Evolutionary conservation across 1,140 invertebrate genomes (phyloP).

Genomic region (Drosophila malerkotliana): DNA sequence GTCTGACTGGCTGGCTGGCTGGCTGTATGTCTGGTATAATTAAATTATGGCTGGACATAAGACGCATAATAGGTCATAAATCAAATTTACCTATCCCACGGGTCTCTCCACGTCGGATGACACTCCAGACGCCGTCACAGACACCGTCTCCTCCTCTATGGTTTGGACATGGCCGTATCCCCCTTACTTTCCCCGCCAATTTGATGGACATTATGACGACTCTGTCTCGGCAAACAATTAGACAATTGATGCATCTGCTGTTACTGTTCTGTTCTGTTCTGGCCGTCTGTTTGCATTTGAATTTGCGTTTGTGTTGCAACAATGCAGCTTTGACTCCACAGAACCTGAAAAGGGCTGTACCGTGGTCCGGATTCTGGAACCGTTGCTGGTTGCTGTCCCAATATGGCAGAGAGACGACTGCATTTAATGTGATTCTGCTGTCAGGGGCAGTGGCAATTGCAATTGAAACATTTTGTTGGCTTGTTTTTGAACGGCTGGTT

Average conservation of each 20-base stretch:
- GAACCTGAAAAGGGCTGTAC: conserved; percentile 69
- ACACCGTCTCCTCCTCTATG: conserved; percentile 27
- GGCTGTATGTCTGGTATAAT: conserved; percentile 75
- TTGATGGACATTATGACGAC: conserved; percentile 78
- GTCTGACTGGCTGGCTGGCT: conserved; percentile 13
- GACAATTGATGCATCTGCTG: conserved; percentile 79
- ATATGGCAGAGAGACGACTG: conserved; percentile 39
- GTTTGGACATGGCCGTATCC: background rate
- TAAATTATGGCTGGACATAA: conserved; percentile 84
- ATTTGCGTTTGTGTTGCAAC: conserved; percentile 49
- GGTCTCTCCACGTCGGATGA: conserved; percentile 36
- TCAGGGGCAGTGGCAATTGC: conserved; percentile 60
- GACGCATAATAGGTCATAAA: conserved; percentile 84
- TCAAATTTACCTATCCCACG: conserved; percentile 83
- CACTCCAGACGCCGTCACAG: conserved; percentile 43
- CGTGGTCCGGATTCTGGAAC: conserved; percentile 18
- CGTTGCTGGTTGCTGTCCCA: conserved; percentile 5
- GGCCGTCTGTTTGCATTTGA: conserved; percentile 40
- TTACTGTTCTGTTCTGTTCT: conserved; percentile 56
- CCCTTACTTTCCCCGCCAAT: conserved; percentile 9
- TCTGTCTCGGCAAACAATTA: conserved; percentile 80
- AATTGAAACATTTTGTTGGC: conserved; percentile 63
- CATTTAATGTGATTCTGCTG: conserved; percentile 72
- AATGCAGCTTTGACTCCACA: conserved; percentile 28
- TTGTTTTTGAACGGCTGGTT: conserved; percentile 31